Percentiles rank a stretch among this genome's conserved stretches.
Evolutionary conservation across 2,797 vertebrate species (phyloP).

Genomic region (Chelidonichthys spinosus): DNA sequence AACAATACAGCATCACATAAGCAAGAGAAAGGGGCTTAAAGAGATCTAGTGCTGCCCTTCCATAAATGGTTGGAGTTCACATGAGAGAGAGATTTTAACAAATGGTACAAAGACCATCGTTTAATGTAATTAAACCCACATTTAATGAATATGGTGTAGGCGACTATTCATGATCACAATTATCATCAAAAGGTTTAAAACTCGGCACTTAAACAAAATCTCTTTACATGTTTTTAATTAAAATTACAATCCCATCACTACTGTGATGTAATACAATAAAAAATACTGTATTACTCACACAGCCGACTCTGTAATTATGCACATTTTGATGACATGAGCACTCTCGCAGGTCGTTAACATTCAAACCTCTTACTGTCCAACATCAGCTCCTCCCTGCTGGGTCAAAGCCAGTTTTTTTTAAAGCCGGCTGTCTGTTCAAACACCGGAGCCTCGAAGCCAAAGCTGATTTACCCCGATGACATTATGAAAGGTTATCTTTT

Average conservation of each 20-base stretch:
- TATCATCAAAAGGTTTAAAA: no score
- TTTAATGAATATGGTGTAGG: not conserved
- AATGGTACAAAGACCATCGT: not conserved
- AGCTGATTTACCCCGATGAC: not conserved
- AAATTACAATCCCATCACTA: no score
- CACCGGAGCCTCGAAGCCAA: not conserved
- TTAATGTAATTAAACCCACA: not conserved
- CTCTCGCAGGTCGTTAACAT: not conserved
- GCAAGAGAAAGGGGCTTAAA: not conserved
- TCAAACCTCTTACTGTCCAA: not conserved
- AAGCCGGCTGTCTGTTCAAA: not conserved
- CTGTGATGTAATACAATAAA: not conserved
- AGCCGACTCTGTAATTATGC: not conserved
- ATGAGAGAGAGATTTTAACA: no score
- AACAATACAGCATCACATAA: slow-evolving; percentile 8
- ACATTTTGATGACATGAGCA: not conserved
- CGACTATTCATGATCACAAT: no score
- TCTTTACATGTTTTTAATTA: no score
- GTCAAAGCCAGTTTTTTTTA: not conserved
- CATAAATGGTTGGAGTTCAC: not conserved
- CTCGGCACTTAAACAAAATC: no score
- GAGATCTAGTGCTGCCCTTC: not conserved
- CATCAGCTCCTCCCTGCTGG: not conserved
- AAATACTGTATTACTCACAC: not conserved
- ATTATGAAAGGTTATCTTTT: not conserved